Percentiles rank a stretch among this genome's conserved stretches.
These are phyloP conservation scores for Pyrocephalus nanus DNA, from an alignment of 2,797 vertebrate genomes.

Conservation along the genomic window DNA sequence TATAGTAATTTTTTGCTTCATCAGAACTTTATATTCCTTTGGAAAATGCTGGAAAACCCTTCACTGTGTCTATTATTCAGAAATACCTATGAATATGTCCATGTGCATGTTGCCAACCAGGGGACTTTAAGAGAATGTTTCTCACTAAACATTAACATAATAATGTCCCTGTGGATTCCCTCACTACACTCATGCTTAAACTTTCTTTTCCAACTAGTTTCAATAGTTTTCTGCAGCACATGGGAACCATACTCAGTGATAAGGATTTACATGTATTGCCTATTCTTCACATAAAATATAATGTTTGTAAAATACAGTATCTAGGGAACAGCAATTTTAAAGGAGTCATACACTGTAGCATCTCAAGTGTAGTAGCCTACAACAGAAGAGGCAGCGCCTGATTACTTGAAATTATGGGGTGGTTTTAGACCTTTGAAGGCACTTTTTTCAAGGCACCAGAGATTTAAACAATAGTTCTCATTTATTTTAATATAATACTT, in stretches of 20 bases:
- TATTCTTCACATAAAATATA: neutral
- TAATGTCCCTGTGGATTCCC: neutral
- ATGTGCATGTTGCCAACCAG: neutral
- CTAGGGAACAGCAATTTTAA: neutral
- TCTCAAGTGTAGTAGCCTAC: neutral
- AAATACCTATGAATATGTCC: neutral
- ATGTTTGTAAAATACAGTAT: neutral
- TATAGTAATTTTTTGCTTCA: neutral
- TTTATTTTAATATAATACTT: neutral
- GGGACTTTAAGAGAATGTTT: neutral
- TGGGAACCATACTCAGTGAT: rapidly evolving
- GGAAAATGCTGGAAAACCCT: neutral
- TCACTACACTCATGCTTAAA: neutral
- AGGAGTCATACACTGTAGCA: neutral
- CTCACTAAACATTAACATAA: neutral
- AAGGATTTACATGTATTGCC: neutral
- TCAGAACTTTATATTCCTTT: neutral
- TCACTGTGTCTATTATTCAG: neutral
- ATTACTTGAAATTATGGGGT: neutral
- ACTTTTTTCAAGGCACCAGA: neutral
- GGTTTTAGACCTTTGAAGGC: neutral
- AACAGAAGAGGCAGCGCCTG: neutral
- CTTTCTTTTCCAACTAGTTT: neutral
- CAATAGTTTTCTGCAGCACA: neutral
- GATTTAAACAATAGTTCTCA: neutral